phyloP scores from a whole-genome alignment of 2,113 vertebrate genomes.

The Erinaceus europaeus region DNA sequence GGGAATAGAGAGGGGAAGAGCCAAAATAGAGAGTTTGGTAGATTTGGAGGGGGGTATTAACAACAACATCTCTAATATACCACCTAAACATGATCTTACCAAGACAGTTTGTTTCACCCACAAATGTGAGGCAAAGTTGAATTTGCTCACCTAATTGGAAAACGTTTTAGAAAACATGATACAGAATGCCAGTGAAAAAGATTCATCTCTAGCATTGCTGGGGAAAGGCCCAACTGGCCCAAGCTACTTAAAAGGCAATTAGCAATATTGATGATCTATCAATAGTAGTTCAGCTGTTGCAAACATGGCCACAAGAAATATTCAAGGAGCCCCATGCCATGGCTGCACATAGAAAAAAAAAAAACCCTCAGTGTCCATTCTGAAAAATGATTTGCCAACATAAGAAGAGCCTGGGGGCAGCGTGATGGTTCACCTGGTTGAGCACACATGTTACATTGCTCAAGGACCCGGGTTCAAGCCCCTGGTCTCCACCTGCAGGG shows the following conservation, averaged over 20 bases:
- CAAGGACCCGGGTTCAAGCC: too few species aligned
- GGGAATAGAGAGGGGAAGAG: background rate
- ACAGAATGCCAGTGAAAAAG: conserved; percentile 1
- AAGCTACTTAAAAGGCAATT: conserved; percentile 1
- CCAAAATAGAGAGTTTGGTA: conserved; percentile 1
- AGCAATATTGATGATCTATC: too few species aligned
- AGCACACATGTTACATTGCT: too few species aligned
- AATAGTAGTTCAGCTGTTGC: too few species aligned
- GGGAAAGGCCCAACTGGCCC: background rate
- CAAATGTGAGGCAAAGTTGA: conserved; percentile 15
- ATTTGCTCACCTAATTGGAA: background rate
- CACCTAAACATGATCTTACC: background rate
- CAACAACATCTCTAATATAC: background rate
- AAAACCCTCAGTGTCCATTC: background rate
- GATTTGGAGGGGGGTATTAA: background rate
- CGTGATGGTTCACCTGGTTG: too few species aligned
- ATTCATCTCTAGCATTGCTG: background rate
- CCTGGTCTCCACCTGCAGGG: too few species aligned
- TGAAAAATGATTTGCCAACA: conserved; percentile 10
- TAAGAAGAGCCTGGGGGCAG: background rate
- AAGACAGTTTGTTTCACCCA: background rate
- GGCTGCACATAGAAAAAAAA: background rate
- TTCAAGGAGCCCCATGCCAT: background rate
- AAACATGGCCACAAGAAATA: background rate
- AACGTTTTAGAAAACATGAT: background rate